These are phyloP conservation scores for Ictidomys tridecemlineatus DNA, from an alignment of 2,113 vertebrate genomes.

Conservation along the genomic window DNA sequence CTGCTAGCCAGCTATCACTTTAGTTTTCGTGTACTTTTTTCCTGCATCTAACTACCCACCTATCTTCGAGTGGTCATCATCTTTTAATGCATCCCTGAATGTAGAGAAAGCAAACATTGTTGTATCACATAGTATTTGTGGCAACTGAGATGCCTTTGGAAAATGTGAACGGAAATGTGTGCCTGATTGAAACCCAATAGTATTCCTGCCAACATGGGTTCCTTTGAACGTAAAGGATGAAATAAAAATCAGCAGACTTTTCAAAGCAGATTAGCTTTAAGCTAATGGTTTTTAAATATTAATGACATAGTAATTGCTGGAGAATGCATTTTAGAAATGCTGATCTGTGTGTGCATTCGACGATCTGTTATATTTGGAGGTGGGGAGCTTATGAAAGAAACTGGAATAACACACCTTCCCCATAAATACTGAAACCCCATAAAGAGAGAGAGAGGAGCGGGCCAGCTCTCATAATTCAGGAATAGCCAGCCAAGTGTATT, in stretches of 20 bases:
- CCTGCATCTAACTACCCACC: not conserved
- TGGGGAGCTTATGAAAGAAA: not conserved
- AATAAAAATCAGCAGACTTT: conserved; percentile 42
- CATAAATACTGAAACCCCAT: not conserved
- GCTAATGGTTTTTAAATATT: conserved; percentile 45
- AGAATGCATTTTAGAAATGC: conserved; percentile 31
- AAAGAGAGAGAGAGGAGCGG: not conserved
- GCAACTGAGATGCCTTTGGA: not conserved
- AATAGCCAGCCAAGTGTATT: not conserved
- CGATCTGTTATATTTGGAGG: not conserved
- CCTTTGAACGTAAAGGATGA: conserved; percentile 25
- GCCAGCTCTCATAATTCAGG: not conserved
- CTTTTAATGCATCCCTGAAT: not conserved
- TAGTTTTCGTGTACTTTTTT: not conserved
- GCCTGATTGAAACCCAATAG: not conserved
- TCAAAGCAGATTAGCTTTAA: not conserved
- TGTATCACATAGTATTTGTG: not conserved
- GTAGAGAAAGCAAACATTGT: not conserved
- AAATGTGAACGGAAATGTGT: not conserved
- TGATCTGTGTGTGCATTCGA: conserved; percentile 1
- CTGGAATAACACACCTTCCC: not conserved
- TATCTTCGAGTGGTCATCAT: not conserved
- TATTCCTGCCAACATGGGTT: not conserved
- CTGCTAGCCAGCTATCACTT: not conserved
- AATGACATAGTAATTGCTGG: conserved; percentile 54